These are phyloP conservation scores for Eristalis arbustorum DNA, from an alignment of 2,888 invertebrate genomes.

Conservation along the genomic window DNA sequence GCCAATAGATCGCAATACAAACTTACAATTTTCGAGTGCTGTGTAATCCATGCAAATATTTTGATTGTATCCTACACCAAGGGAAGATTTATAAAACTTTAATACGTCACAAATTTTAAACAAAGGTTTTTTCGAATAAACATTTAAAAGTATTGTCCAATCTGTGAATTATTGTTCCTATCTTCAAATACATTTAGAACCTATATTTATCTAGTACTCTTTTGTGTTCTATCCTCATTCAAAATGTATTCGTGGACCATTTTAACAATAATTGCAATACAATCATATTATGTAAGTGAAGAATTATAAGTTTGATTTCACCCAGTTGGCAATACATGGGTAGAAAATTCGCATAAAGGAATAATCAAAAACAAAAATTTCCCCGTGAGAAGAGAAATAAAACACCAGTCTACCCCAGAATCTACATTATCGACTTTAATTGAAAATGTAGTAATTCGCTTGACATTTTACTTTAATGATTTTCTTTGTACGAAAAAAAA, in stretches of 20 bases:
- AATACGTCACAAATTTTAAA: too few species aligned
- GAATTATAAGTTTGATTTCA: not conserved
- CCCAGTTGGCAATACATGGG: slow-evolving; percentile 12
- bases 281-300: not conserved
- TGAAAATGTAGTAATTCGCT: slow-evolving; percentile 66
- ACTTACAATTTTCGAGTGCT: not conserved
- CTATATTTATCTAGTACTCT: too few species aligned
- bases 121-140: too few species aligned
- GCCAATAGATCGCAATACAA: not conserved
- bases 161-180: too few species aligned
- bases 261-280: not conserved
- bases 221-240: too few species aligned
- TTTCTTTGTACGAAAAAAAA: slow-evolving; percentile 70
- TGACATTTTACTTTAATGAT: slow-evolving; percentile 70
- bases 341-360: slow-evolving; percentile 35
- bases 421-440: slow-evolving; percentile 49
- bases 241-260: too few species aligned
- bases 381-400: slow-evolving; percentile 23
- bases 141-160: too few species aligned
- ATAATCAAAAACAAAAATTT: slow-evolving; percentile 44
- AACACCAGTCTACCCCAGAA: slow-evolving; percentile 36
- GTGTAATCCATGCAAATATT: too few species aligned
- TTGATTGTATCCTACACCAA: too few species aligned
- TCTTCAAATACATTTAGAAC: too few species aligned
- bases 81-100: too few species aligned